Base-by-base conservation (phyloP, 30 jellyfish, hydroid and myxozoan species). In the Aurelia aurita complex sp. Pacific region DNA sequence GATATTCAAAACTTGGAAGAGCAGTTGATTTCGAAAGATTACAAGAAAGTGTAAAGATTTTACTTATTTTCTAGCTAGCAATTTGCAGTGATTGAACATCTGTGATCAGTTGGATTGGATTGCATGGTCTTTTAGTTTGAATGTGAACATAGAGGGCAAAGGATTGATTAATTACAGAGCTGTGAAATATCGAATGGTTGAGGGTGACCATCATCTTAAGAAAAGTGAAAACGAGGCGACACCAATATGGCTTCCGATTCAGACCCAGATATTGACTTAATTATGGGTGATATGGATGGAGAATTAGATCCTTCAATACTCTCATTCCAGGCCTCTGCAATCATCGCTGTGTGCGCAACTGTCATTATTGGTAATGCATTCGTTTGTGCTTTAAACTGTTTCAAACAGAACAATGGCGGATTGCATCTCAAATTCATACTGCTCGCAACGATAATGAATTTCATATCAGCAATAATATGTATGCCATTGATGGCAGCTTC, bases 401-500 rank as follows among this genome's bases (percentile, higher is more conserved):
- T 89, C 73, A 91, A 89, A 67, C 73, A 77, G 52, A 90, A 67
- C 54, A 36, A 50, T 65, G 88, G 71, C 5, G 88, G 83, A 6
- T 12, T 80, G 12, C 82, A 89, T 68, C 76, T 88, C 46, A 94
- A 79, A 83, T 89, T 94, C 62, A 85, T 85, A 7, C 73, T 94
- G 71, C 38, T 89, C 3, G 92, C 97, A 1, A 88, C 99, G 1
- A 96, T 85, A 32, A 69, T 94, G 84, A 94, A 94, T 83, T 70
- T 89, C 73, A 42, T 86, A 13, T 97, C 99, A 14, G 96, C 99
- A 43, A 85, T 94, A 17, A 80, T 94, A 15, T 77, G 94, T 87
- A 94, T 94, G 99, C 99, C 99, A 34, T 80, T 94, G n/a, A 88
- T 94, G 97, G 99, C 99, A 9, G 94, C 99, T 12, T 85, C 96